Evolutionary conservation across 2,888 invertebrate species (phyloP).

Genomic region (Lepidocyrtoides sp.): DNA sequence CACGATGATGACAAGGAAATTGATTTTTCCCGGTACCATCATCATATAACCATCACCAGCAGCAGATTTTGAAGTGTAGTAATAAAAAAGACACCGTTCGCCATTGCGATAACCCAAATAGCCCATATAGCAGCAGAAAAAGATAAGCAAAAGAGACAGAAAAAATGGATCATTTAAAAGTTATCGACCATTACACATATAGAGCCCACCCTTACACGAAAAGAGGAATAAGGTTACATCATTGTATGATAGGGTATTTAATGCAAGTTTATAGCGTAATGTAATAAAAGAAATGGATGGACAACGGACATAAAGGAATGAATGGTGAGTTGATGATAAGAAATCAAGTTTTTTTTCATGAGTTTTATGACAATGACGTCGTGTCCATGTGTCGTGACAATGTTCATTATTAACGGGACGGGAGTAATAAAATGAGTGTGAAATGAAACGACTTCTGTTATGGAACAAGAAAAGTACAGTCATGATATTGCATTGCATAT

Average conservation of each 20-base stretch:
- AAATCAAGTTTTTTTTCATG: background rate
- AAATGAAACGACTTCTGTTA: background rate
- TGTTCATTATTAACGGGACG: background rate
- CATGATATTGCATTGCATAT: background rate
- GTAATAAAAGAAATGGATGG: constrained; percentile 14
- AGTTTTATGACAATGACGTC: background rate
- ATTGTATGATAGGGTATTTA: background rate
- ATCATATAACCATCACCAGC: constrained; percentile 30
- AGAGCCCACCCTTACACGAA: too few species aligned
- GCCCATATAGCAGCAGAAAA: constrained; percentile 49
- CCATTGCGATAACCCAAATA: constrained; percentile 36
- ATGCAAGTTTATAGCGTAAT: constrained; percentile 52
- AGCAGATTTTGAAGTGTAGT: background rate
- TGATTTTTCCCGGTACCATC: constrained; percentile 45
- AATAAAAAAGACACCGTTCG: constrained; percentile 1
- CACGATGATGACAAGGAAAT: constrained; percentile 41
- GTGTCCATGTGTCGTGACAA: background rate
- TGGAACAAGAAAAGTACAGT: background rate
- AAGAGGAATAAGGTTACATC: background rate
- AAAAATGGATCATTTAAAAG: constrained; percentile 40
- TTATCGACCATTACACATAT: background rate
- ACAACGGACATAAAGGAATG: background rate
- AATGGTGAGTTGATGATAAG: constrained; percentile 20
- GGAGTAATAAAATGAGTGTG: constrained; percentile 4
- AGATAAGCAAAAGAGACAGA: constrained; percentile 60